These are phyloP conservation scores for Synanthedon myopaeformis DNA, from an alignment of 2,888 invertebrate genomes.

Conservation along the genomic window DNA sequence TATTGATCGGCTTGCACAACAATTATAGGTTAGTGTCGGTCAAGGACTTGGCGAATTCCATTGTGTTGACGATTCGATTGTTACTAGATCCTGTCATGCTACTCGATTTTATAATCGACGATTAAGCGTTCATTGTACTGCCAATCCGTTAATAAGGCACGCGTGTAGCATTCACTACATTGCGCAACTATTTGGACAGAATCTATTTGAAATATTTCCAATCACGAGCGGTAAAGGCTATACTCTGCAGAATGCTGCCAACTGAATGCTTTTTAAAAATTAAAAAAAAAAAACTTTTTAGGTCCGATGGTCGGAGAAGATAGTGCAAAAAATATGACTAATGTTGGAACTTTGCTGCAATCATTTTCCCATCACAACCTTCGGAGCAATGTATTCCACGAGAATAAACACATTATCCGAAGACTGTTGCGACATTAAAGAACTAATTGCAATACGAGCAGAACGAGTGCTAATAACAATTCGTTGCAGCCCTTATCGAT, in stretches of 20 bases:
- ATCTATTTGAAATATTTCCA: not conserved
- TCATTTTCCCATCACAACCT: not conserved
- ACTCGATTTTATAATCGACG: conserved; percentile 4
- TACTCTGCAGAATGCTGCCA: no score
- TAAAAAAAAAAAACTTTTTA: not conserved
- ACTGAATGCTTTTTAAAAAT: no score
- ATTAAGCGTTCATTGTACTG: conserved; percentile 27
- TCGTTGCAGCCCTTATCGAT: conserved; percentile 33
- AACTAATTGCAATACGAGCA: conserved; percentile 1
- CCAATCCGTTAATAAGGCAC: conserved; percentile 6
- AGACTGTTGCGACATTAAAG: not conserved
- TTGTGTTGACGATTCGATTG: conserved; percentile 31
- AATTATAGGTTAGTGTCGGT: conserved; percentile 49
- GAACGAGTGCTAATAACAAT: conserved; percentile 23
- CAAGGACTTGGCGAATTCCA: conserved; percentile 40
- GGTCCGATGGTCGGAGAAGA: not conserved
- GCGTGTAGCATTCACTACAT: not conserved
- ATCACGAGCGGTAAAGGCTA: no score
- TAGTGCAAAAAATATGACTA: not conserved
- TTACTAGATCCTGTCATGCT: conserved; percentile 9
- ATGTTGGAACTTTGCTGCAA: not conserved
- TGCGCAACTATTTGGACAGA: not conserved
- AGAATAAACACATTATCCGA: not conserved
- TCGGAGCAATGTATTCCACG: not conserved
- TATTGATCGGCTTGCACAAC: conserved; percentile 36